phyloP scores from a whole-genome alignment of 1,140 invertebrate species.

The Linepithema humile region DNA sequence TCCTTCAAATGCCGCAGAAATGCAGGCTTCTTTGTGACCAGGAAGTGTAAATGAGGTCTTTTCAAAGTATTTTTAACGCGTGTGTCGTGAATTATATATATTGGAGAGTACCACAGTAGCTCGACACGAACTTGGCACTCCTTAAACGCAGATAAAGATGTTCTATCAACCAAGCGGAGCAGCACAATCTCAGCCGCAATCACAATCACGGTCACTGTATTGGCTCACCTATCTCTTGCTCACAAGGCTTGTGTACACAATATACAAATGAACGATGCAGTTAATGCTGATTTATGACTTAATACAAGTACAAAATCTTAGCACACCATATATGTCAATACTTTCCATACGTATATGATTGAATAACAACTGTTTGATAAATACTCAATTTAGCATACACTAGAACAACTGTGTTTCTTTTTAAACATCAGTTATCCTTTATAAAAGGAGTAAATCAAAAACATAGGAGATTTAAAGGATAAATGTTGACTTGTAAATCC shows the following conservation, averaged over 20 bases:
- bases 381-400: constrained; percentile 76
- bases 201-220: constrained; percentile 75
- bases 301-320: constrained; percentile 78
- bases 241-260: constrained; percentile 73
- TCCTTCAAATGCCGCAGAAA: constrained; percentile 77
- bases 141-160: constrained; percentile 64
- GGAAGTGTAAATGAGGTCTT: constrained; percentile 73
- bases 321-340: constrained; percentile 76
- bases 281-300: constrained; percentile 73
- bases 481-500: constrained; percentile 88
- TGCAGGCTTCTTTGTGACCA: constrained; percentile 73
- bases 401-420: constrained; percentile 74
- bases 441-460: constrained; percentile 82
- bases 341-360: constrained; percentile 74
- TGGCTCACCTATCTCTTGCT: constrained; percentile 72
- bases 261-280: constrained; percentile 75
- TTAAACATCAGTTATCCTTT: constrained; percentile 80
- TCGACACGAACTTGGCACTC: constrained; percentile 75
- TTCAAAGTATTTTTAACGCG: constrained; percentile 70
- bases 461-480: constrained; percentile 81
- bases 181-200: constrained; percentile 74
- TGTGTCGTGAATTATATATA: constrained; percentile 74
- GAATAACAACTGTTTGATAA: constrained; percentile 74
- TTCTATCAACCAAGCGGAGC: constrained; percentile 69
- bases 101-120: constrained; percentile 65